These are phyloP conservation scores for Esox masquinongy DNA, from an alignment of 2,797 vertebrate genomes.

Conservation along the genomic window DNA sequence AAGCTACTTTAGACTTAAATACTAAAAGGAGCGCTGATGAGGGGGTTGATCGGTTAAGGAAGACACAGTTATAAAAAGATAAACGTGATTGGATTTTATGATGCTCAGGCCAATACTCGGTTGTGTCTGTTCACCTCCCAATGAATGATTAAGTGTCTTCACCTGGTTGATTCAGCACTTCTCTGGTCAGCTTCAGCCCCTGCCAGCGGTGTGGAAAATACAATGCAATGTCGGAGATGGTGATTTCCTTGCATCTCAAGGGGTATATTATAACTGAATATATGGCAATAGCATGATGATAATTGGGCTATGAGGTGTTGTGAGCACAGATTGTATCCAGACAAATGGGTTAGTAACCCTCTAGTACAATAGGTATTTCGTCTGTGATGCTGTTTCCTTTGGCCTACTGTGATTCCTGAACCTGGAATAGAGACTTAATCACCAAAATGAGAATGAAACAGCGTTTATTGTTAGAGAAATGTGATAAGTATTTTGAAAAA, in stretches of 20 bases:
- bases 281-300: neutral
- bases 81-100: neutral
- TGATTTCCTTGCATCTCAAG: neutral
- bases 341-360: neutral
- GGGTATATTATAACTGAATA: no score
- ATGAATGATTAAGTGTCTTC: neutral
- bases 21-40: neutral
- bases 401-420: neutral
- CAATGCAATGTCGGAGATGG: neutral
- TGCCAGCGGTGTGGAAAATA: neutral
- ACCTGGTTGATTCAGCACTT: slow-evolving; percentile 1
- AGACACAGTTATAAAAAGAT: neutral
- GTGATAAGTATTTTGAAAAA: neutral
- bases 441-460: neutral
- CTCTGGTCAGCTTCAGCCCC: neutral
- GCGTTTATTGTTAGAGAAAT: neutral
- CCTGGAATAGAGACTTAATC: neutral
- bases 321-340: neutral
- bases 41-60: slow-evolving; percentile 1
- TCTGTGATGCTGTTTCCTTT: neutral
- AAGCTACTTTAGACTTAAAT: slow-evolving; percentile 14
- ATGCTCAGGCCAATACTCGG: neutral
- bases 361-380: neutral
- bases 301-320: neutral
- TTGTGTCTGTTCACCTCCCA: neutral